Base-by-base conservation (phyloP, 1,140 invertebrate genomes). In the Cydia amplana region DNA sequence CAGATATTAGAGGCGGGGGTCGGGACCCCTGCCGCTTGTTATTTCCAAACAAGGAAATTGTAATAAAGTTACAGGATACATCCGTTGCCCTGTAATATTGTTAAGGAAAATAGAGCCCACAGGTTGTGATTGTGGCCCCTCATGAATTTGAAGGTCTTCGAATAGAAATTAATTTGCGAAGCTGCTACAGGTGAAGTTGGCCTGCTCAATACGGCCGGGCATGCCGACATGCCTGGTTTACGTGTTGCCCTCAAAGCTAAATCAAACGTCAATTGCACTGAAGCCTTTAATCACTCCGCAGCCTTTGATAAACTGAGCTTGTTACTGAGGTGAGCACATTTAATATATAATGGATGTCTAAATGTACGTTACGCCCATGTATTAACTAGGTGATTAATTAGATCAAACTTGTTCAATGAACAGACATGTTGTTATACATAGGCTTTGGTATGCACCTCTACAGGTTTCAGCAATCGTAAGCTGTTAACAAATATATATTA, bases 251-350 rank as follows among this genome's bases (percentile, higher is more conserved):
- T 82, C 84, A 85, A 85, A 85, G 83, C 82, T 85, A 84, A 86
- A 87, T 87, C 86, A 87, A 80, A 83, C 78, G 84, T 87, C 83
- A 86, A 85, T 84, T 75, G 73, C 79, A 87, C 75, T 75, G 79
- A 82, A 83, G 79, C 82, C 82, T 81, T 82, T 87, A 85, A 85
- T 85, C 81, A 83, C 80, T 79, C 78, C 70, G 79, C 78, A 82
- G 76, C 82, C 85, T 87, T 87, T 87, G 85, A 85, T 83, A 84
- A 83, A 83, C 84, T 80, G 79, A 87, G 81, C 82, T 70, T 80
- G 75, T 79, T 79, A 76, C 79, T 74, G 40, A 51, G 60, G 78
- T 77, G 75, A 75, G 46, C 74, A 77, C 23, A 75, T 77, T 72
- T 49, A 78, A 75, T 77, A 40, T 70, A 23, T 70, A 70, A 43